Evolutionary conservation across 2,888 invertebrate genomes (phyloP), one percentile per base, ranked within the genome.

Genomic region (Agrypnus murinus): DNA sequence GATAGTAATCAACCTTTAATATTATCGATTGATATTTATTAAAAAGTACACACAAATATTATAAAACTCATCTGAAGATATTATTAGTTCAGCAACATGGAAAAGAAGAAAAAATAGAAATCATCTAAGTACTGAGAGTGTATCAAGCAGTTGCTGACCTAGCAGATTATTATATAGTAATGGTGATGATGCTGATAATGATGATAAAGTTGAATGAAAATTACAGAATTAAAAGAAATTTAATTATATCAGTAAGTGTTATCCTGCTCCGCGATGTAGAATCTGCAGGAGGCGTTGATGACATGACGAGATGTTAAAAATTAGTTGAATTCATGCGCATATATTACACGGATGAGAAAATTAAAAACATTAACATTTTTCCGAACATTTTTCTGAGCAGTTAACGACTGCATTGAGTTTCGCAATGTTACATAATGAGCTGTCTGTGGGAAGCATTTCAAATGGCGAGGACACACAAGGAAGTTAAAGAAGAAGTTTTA

Each of bases 361-460:
- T 69, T 59, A 50, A 65, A 68, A 50, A 58, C 64, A 69, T 69
- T 64, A 69, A 69, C 57, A 63, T 69, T 69, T 69, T 69, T 65
- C 69, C 43, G 34, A 55, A 36, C 68, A 63, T 53, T 63, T 63
- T 63, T 63, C 68, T 57, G 53, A 57, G 50, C 53, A 50, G 40
- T 62, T 67, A 40, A 53, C 60, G 60, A 68, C 43, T 62, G 55
- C 40, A 48, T 19, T 65, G 10, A 46, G 66, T 66, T 67, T 63
- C 62, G 63, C 60, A 63, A 63, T 43, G 34, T 68, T 62, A 45
- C 55, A 43, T 62, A 68, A 68, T 53, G 55, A 62, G 59, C 67
- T 40, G 32, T 59, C 65, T 59, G 69, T 65, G 69, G 58, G 69
- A 63, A 58, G 59, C 53, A 65, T 59, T 60, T 46, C 58, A 53